Evolutionary conservation across 2,888 invertebrate genomes (phyloP), one percentile per base, ranked within the genome.

Genomic region (Agriotes lineatus): DNA sequence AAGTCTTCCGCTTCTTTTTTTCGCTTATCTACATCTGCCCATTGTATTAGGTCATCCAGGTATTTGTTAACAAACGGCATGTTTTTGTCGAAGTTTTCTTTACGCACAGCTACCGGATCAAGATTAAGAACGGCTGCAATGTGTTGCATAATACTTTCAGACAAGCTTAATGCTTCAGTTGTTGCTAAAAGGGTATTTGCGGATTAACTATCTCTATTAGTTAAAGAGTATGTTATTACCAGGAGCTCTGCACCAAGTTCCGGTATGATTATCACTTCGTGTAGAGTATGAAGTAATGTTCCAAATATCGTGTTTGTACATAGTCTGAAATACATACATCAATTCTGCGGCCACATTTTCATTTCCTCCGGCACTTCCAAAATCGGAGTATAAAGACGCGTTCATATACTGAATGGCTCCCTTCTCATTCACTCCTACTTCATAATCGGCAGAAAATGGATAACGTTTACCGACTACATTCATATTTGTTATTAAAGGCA

Each of bases 401-500:
- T 89, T 87, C n/a, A 94, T 70, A 60, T 89, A 89, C 42, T 90
- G 88, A 60, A 93, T 90, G 66, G 87, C 86, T 1, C 93, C 93
- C 0, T 86, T 81, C 30, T 86, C 82, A 74, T 89, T 85, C 0
- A 89, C 86, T 7, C 87, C 90, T 33, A 90, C 88, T 79, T 92
- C 90, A 79, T 91, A 93, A 67, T 90, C 88, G 6, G 87, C 84
- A 2, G 85, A 85, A 60, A 85, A 85, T 0, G 91, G 86, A 54
- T 85, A 82, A 16, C 93, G 85, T 78, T 91, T 92, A 0, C 93
- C 93, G 0, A 90, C 75, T 10, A 88, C 83, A 45, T 88, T 86
- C 88, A 94, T 90, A 77, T 90, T 93, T 14, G 90, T 88, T 76
- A 92, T 91, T 65, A 95, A 84, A 30, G 90, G 86, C 82, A 93